Base-by-base conservation (phyloP, 2,797 vertebrate genomes). In the Cyclopterus lumpus region DNA sequence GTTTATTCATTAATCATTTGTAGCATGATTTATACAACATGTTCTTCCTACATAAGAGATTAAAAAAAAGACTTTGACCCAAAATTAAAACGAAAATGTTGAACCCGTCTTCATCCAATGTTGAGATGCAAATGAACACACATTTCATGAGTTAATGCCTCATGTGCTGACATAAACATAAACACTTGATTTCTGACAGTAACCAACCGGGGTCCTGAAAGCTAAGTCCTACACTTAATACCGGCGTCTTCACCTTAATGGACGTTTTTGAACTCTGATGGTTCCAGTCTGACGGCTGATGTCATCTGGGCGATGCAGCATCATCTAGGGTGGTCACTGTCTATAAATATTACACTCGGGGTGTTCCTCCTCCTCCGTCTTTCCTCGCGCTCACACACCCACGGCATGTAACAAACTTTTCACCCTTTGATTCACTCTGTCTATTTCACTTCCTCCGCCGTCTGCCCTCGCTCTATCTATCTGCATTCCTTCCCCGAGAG, bases 391-490 rank as follows among this genome's bases (percentile, higher is more conserved):
- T 22, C 49, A 24, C 60, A 28, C 70, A 71, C 38, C 32, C 10
- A 76, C 40, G 62, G 36, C 6, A n/a, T 54, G 16, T 7, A 63
- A 71, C 67, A 75, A 71, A 71, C 77, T 81, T 75, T 81, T 82
- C 62, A 80, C 77, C 76, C 76, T 77, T 82, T 77, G 78, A 82
- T 83, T 85, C 59, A 71, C 5, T n/a, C 28, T 26, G 82, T 90
- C 84, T 89, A 46, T 80, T 79, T 81, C 73, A 89, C 82, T 86
- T 88, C 79, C 83, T 82, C 72, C 54, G 1, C 49, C 5, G 67
- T 78, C 71, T 76, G 67, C 59, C 24, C 15, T 4, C 1, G 53
- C 62, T 76, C 63, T 48, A 22, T 84, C 77, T 75, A 32, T 77
- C 66, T 72, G 26, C 75, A 77, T 81, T 91, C 87, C 81, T 83